Evolutionary conservation across 1,140 invertebrate genomes (phyloP), one percentile per base, ranked within the genome.

Genomic region (Cardiocondyla obscurior): DNA sequence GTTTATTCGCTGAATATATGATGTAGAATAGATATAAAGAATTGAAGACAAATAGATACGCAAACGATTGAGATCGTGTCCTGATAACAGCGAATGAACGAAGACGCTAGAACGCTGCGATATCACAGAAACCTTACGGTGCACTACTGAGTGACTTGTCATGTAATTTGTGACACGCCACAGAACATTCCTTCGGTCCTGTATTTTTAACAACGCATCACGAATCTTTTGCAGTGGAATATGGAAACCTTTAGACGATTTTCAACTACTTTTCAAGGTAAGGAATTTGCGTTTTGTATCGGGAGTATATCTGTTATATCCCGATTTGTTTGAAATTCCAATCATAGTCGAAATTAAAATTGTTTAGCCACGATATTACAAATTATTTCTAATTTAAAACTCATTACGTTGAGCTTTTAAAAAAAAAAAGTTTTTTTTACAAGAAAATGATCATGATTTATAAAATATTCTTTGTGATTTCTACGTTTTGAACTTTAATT

Each of bases 171-270:
- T 67, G n/a, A 65, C 16, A 30, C n/a, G n/a, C 19, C 4, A 57
- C 60, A 51, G 22, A 79, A 79, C 74, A 79, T 69, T 79, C 49
- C 74, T 67, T 53, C 62, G 36, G 19, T 67, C n/a, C 33, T 42
- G 16, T 79, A 39, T 39, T 79, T 22, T 39, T 22, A 44, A 16
- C 46, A 36, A 77, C 33, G 46, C 46, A 22, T 69, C 36, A 55
- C 33, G 46, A 33, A n/a, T 64, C 14, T 30, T 8, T 46, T 42
- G 7, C 36, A 42, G 22, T 39, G 51, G 51, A 39, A 28, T 33
- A n/a, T n/a, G 22, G 33, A 36, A 4, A 19, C 60, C 25, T 53
- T 67, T 74, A 51, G 14, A 0, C 42, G 30, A 77, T 67, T 79
- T 39, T 25, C 51, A 67, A 22, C 25, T 53, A 22, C 46, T 79